Base-by-base conservation (phyloP, 2,797 vertebrate genomes). In the Nannoperca obscura region DNA sequence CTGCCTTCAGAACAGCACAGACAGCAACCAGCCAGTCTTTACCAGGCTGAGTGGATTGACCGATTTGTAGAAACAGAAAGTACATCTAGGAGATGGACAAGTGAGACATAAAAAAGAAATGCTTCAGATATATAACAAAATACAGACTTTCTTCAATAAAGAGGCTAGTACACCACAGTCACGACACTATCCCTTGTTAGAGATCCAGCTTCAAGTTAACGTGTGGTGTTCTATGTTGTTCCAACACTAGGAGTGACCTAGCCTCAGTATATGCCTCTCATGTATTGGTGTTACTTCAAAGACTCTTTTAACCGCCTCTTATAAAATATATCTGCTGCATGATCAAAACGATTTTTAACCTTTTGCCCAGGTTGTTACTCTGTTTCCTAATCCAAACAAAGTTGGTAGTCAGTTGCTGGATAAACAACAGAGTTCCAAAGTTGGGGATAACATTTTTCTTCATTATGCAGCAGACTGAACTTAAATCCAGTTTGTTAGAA, bases 251-350 rank as follows among this genome's bases (percentile, higher is more conserved):
- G 27, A 54, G 14, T 59, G 72, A 55, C 42, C 44, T 4, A 14
- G 17, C 14, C 12, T 2, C 44, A 34, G 58, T 50, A 27, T 59
- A 13, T 57, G 24, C 22, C 22, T 52, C 36, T 42, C 47, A 0
- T 34, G 20, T 44, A 17, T 57, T 42, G 22, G 19, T 7, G 9
- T 61, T 73, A 24, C 22, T 34, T 79, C n/a, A 55, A 62, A 55
- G 19, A 47, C 19, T 50, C 10, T 27, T 63, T 24, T 34, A 15
- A 69, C 44, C 30, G 36, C 52, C 68, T 64, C 36, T 11, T 14
- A 46, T 7, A 5, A 24, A 62, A n/a, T 40, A 68, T 12, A 27
- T 55, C 27, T 80, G 64, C 36, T 69, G 15, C 53, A 17, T 2
- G 0, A 40, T 36, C 46, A 19, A 17, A 66, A 30, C 40, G 0